These are phyloP conservation scores for Cacatua alba DNA, from an alignment of 2,113 vertebrate genomes.

Conservation along the genomic window DNA sequence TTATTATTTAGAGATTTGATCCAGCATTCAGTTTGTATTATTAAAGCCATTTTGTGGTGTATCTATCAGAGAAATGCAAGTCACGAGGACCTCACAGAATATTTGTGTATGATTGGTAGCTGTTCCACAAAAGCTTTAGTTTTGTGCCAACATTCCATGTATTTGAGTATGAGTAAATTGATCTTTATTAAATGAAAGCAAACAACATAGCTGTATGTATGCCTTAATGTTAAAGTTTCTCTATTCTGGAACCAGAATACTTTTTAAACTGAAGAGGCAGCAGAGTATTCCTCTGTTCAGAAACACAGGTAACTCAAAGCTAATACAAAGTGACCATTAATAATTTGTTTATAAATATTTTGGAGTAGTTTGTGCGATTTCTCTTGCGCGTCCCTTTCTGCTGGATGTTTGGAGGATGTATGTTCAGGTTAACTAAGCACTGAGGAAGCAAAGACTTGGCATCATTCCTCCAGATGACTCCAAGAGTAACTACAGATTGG, in stretches of 20 bases:
- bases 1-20: constrained; percentile 81
- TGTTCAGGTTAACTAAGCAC: not conserved
- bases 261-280: constrained; percentile 61
- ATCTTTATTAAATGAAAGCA: constrained; percentile 80
- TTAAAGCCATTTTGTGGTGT: constrained; percentile 76
- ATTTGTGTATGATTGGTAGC: constrained; percentile 63
- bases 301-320: constrained; percentile 43
- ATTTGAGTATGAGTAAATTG: constrained; percentile 73
- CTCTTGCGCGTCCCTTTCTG: constrained; percentile 1
- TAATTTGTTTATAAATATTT: not conserved
- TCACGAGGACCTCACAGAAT: constrained; percentile 65
- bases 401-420: not conserved
- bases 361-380: constrained; percentile 21
- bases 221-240: constrained; percentile 77
- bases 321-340: not conserved
- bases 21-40: constrained; percentile 77
- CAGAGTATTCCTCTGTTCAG: constrained; percentile 52
- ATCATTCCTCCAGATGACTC: not conserved
- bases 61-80: constrained; percentile 71
- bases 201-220: constrained; percentile 75
- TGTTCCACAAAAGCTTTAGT: constrained; percentile 79
- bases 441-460: not conserved
- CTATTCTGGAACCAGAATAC: constrained; percentile 62
- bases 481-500: not conserved
- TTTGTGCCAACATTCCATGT: constrained; percentile 85